Evolutionary conservation across 2,888 invertebrate genomes (phyloP).

Genomic region (Sesamia inferens): DNA sequence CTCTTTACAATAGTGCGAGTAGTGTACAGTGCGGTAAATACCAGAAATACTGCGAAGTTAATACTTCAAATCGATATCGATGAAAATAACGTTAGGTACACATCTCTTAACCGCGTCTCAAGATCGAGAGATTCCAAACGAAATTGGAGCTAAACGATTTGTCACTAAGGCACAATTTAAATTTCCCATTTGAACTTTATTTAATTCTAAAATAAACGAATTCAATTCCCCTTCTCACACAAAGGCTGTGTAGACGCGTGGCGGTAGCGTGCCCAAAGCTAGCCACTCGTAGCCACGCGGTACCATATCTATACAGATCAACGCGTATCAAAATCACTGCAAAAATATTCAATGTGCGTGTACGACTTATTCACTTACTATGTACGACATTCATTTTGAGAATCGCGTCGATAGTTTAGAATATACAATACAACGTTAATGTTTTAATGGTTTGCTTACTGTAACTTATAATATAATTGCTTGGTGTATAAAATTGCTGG

Average conservation of each 20-base stretch:
- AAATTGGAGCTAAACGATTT: constrained; percentile 83
- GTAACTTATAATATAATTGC: constrained; percentile 60
- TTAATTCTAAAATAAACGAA: constrained; percentile 84
- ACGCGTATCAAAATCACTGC: constrained; percentile 67
- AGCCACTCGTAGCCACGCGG: constrained; percentile 31
- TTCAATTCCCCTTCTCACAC: constrained; percentile 78
- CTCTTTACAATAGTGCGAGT: constrained; percentile 74
- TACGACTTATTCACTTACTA: constrained; percentile 61
- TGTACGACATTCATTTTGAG: constrained; percentile 63
- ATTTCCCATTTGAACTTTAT: constrained; percentile 88
- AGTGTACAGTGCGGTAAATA: constrained; percentile 80
- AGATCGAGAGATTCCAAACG: constrained; percentile 75
- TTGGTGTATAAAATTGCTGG: constrained; percentile 53
- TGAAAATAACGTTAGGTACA: constrained; percentile 62
- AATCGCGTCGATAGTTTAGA: constrained; percentile 67
- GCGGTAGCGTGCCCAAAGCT: constrained; percentile 19
- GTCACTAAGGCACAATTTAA: constrained; percentile 89
- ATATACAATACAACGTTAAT: constrained; percentile 60
- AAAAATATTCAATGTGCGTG: constrained; percentile 70
- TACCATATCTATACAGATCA: constrained; percentile 59
- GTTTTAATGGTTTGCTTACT: constrained; percentile 57
- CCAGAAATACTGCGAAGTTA: constrained; percentile 71
- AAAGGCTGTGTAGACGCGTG: constrained; percentile 36
- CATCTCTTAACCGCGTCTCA: constrained; percentile 65
- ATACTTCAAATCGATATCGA: constrained; percentile 67